Evolutionary conservation across 2,797 vertebrate genomes (phyloP).

Genomic region (Danio aesculapii): DNA sequence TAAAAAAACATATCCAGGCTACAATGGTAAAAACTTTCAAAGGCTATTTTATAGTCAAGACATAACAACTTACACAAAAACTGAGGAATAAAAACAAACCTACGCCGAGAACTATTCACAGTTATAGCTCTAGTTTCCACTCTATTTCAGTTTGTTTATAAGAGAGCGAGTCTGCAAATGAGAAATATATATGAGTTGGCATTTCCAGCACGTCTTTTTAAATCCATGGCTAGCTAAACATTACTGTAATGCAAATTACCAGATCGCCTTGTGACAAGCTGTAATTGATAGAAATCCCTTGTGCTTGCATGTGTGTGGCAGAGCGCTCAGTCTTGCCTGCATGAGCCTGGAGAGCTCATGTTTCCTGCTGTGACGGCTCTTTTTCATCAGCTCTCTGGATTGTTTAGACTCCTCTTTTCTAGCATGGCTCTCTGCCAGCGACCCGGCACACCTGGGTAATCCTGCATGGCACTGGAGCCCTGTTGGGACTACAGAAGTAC

Average conservation of each 20-base stretch:
- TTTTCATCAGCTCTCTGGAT: constrained; percentile 38
- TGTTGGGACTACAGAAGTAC: constrained; percentile 43
- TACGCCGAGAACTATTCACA: neutral
- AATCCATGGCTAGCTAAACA: neutral
- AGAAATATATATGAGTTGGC: neutral
- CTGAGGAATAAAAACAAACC: constrained; percentile 4
- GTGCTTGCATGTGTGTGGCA: constrained; percentile 24
- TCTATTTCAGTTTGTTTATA: constrained; percentile 17
- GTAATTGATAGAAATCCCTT: constrained; percentile 34
- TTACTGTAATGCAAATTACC: constrained; percentile 33
- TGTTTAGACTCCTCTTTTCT: constrained; percentile 48
- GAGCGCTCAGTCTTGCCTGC: constrained; percentile 32
- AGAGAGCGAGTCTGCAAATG: neutral
- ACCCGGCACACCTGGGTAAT: constrained; percentile 38
- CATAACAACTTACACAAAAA: neutral
- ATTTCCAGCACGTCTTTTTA: constrained; percentile 6
- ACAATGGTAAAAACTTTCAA: neutral
- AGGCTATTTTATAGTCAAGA: neutral
- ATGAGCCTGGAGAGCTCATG: constrained; percentile 41
- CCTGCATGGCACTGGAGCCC: constrained; percentile 27
- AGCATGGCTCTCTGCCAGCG: constrained; percentile 46
- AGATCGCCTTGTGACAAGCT: constrained; percentile 21
- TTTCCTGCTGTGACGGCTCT: constrained; percentile 30
- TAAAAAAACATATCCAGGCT: no score
- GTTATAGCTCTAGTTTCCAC: neutral